Base-by-base conservation (phyloP, 2,888 invertebrate genomes). In the Biston betularia region DNA sequence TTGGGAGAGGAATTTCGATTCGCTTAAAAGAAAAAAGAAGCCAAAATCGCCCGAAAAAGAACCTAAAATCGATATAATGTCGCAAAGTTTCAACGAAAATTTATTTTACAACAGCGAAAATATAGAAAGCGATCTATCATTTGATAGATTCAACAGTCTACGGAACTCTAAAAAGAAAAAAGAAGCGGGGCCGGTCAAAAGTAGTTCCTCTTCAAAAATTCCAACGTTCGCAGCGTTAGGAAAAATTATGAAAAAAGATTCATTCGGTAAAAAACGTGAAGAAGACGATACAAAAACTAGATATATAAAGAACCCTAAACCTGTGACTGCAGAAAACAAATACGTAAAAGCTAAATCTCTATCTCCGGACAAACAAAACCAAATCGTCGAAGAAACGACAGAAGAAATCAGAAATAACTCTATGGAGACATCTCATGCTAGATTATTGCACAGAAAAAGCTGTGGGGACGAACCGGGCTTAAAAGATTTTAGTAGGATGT, bases 1-100 rank as follows among this genome's bases (percentile, higher is more conserved):
- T 78, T 94, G 94, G 94, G 94, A 94, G 70, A 84, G 94, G 71
- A 94, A 94, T 71, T 94, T 94, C 77, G 94, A 94, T 83, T 94
- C 94, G 10, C 74, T 94, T 0, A 94, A 93, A 82, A 80, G 94
- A 0, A 93, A 93, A 65, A 90, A 88, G 60, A 93, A 91, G 75
- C 84, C 79, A n/a, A 94, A 93, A 79, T 84, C 87, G 0, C 86
- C 88, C 0, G 92, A 94, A 68, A 92, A 91, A 42, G 54, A 54
- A 8, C 54, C 54, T 0, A 54, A 54, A 76, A 79, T 84, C 14
- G 94, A 94, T 62, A 75, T 94, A 0, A 94, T 94, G 94, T 94
- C 94, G 24, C 94, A 94, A 58, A 94, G 94, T 80, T 80, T 94
- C 12, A 94, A 94, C 76, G 94, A 94, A 71, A 94, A 94, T 69